Conservation (phyloP, 2,797 vertebrate genomes). For the Chlorospingus flavigularis region DNA sequence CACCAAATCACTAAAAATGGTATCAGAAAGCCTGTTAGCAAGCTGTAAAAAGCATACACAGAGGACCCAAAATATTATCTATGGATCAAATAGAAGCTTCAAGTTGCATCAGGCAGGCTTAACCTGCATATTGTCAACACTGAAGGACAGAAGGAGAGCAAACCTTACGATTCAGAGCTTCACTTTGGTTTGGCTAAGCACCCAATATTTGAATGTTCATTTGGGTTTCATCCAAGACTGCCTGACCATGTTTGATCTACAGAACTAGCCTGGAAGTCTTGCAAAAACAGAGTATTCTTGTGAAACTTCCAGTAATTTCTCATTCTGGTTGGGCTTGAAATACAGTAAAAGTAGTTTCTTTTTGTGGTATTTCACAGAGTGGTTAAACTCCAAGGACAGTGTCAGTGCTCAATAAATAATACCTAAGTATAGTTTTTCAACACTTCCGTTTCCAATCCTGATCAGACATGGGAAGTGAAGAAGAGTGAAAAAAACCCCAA, state of each 20-base stretch:
- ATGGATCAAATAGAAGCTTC: not conserved
- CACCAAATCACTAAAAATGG: not conserved
- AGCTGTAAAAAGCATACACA: not conserved
- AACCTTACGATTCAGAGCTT: not conserved
- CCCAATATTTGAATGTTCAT: not conserved
- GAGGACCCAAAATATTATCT: not conserved
- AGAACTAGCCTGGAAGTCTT: constrained; percentile 2
- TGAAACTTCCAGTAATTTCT: constrained; percentile 50
- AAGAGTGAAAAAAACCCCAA: not conserved
- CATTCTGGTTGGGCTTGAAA: not conserved
- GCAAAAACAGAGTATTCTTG: constrained; percentile 32
- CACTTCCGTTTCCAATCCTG: not conserved
- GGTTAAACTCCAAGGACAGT: constrained; percentile 8
- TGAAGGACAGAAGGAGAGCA: not conserved
- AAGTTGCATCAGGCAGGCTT: not conserved
- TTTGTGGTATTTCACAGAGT: constrained; percentile 24
- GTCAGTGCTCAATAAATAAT: constrained; percentile 38
- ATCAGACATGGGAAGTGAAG: not conserved
- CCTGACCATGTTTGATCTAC: constrained; percentile 27
- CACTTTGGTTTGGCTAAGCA: constrained; percentile 7
- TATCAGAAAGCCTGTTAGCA: not conserved
- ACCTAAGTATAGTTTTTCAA: constrained; percentile 20
- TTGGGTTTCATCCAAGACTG: constrained; percentile 4
- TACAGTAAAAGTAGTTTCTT: not conserved
- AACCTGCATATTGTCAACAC: not conserved